Evolutionary conservation across 2,113 vertebrate genomes (phyloP).

Genomic region (Pithys albifrons): DNA sequence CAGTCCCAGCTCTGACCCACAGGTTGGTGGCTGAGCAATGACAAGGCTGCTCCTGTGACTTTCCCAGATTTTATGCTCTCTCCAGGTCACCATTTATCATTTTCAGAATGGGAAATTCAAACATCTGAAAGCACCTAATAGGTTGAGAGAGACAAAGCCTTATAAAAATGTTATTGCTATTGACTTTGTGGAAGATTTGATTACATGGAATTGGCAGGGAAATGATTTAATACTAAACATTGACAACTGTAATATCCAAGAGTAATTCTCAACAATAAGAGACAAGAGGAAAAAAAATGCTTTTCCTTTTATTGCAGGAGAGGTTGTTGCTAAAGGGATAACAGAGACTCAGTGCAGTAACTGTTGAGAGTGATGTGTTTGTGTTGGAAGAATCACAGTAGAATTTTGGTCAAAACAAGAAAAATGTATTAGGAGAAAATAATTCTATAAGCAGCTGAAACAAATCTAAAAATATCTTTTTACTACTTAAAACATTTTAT

Average conservation of each 20-base stretch:
- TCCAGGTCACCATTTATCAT: not conserved
- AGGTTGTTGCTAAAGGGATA: constrained; percentile 9
- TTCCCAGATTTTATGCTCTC: not conserved
- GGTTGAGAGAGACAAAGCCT: constrained; percentile 17
- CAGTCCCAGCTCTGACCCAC: not conserved
- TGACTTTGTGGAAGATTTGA: constrained; percentile 58
- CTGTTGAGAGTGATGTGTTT: not conserved
- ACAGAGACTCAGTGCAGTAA: not conserved
- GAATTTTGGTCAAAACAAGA: not conserved
- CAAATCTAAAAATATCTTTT: not conserved
- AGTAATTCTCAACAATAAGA: constrained; percentile 28
- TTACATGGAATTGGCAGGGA: constrained; percentile 56
- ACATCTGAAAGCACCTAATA: constrained; percentile 25
- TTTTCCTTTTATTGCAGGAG: not conserved
- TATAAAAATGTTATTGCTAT: constrained; percentile 64
- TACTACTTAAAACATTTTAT: not conserved
- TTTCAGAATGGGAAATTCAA: not conserved
- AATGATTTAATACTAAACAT: constrained; percentile 58
- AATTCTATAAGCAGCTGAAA: not conserved
- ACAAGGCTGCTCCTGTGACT: not conserved
- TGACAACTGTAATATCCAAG: constrained; percentile 39
- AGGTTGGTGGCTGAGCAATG: not conserved
- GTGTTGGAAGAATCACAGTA: not conserved
- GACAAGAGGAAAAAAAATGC: not conserved
- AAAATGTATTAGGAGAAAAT: not conserved